phyloP scores from a whole-genome alignment of 2,888 invertebrate species.

The Actias luna region DNA sequence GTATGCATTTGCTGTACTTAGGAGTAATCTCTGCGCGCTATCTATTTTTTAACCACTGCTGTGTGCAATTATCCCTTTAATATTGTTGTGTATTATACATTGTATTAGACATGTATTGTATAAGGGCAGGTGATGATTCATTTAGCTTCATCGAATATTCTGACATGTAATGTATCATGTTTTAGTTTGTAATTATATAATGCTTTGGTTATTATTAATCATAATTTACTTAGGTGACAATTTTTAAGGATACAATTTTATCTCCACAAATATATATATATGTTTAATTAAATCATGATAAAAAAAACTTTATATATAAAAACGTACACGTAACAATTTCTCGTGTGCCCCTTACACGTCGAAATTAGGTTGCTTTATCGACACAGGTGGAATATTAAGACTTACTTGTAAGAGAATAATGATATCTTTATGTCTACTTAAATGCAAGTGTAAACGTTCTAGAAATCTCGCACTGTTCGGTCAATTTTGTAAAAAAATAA shows the following conservation, averaged over 20 bases:
- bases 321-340: conserved; percentile 49
- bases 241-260: conserved; percentile 63
- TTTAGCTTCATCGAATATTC: conserved; percentile 62
- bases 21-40: conserved; percentile 53
- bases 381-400: conserved; percentile 78
- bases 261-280: conserved; percentile 47
- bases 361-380: conserved; percentile 69
- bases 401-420: conserved; percentile 79
- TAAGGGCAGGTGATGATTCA: conserved; percentile 55
- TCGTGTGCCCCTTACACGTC: conserved; percentile 46
- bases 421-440: conserved; percentile 80
- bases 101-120: conserved; percentile 68
- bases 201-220: conserved; percentile 78
- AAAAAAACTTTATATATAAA: conserved; percentile 60
- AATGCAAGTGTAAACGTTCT: conserved; percentile 82
- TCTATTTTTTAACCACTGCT: conserved; percentile 61
- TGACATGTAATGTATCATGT: conserved; percentile 74
- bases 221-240: conserved; percentile 76
- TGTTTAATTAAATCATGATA: conserved; percentile 69
- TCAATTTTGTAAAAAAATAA: conserved; percentile 80
- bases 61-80: conserved; percentile 65
- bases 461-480: conserved; percentile 83
- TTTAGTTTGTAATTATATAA: conserved; percentile 66
- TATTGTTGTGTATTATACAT: conserved; percentile 74
- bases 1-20: conserved; percentile 62